Evolutionary conservation across 2,888 invertebrate genomes (phyloP).

Genomic region (Eumerus sabulonum): DNA sequence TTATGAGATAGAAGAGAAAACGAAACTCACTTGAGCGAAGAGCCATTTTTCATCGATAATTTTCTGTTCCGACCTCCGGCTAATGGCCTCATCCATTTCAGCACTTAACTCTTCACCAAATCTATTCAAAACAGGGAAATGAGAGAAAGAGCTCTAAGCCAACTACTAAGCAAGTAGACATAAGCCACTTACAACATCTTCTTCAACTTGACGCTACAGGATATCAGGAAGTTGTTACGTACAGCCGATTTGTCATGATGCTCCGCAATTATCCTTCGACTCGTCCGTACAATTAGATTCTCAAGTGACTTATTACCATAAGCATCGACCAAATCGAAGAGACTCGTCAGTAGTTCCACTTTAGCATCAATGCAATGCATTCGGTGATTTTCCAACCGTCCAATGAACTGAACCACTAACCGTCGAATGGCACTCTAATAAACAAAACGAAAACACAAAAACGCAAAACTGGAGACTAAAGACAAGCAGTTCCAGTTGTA

Average conservation of each 20-base stretch:
- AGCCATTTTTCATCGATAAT: slow-evolving; percentile 78
- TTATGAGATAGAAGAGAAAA: too few species aligned
- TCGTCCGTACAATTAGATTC: slow-evolving; percentile 60
- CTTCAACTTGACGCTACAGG: slow-evolving; percentile 22
- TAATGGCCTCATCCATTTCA: slow-evolving; percentile 58
- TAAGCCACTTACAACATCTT: slow-evolving; percentile 52
- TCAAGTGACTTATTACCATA: slow-evolving; percentile 63
- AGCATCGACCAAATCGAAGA: slow-evolving; percentile 57
- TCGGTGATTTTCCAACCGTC: slow-evolving; percentile 37
- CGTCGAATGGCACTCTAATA: slow-evolving; percentile 48
- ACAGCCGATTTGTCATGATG: slow-evolving; percentile 53
- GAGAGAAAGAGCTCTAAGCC: slow-evolving; percentile 53
- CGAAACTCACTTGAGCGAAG: slow-evolving; percentile 77
- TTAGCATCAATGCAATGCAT: slow-evolving; percentile 53
- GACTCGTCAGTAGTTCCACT: slow-evolving; percentile 60
- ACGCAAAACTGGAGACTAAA: neutral
- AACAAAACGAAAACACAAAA: slow-evolving; percentile 13
- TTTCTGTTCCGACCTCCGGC: slow-evolving; percentile 71
- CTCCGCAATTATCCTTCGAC: slow-evolving; percentile 53
- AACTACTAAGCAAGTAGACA: slow-evolving; percentile 27
- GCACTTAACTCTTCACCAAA: slow-evolving; percentile 69
- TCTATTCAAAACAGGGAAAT: slow-evolving; percentile 44
- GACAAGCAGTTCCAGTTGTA: neutral
- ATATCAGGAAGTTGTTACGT: slow-evolving; percentile 44
- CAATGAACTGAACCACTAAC: slow-evolving; percentile 57